Evolutionary conservation across 2,113 vertebrate genomes (phyloP).

Genomic region (Patagioenas fasciata): DNA sequence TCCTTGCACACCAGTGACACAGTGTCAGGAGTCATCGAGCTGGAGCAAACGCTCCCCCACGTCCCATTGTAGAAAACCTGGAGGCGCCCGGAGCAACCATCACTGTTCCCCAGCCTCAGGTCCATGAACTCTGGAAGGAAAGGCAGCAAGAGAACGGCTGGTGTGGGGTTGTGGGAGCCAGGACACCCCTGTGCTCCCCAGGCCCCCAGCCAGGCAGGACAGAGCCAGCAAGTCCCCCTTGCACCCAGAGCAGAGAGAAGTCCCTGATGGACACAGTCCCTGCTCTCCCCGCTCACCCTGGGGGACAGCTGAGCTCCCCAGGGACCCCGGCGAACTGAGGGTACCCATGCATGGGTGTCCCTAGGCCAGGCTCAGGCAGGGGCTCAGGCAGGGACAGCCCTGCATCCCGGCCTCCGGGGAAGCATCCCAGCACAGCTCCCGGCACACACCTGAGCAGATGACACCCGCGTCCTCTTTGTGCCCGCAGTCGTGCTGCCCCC

Average conservation of each 20-base stretch:
- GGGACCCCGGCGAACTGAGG: too few relatives aligned
- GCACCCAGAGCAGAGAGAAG: too few relatives aligned
- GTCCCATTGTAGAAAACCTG: slow-evolving; percentile 17
- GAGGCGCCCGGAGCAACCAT: not conserved
- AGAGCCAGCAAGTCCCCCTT: too few relatives aligned
- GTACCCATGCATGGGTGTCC: too few relatives aligned
- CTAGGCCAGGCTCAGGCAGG: not conserved
- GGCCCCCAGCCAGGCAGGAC: too few relatives aligned
- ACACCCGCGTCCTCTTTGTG: slow-evolving; percentile 31
- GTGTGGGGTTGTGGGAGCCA: too few relatives aligned
- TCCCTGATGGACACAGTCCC: too few relatives aligned
- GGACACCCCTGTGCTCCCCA: too few relatives aligned
- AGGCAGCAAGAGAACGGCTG: not conserved
- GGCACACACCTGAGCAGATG: slow-evolving; percentile 59
- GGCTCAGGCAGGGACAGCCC: too few relatives aligned
- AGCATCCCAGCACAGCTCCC: not conserved
- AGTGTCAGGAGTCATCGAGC: not conserved
- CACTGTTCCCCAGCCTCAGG: not conserved
- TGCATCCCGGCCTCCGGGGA: accelerated
- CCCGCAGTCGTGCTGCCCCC: too few relatives aligned
- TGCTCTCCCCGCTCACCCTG: too few relatives aligned
- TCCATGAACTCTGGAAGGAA: not conserved
- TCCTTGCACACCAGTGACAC: not conserved
- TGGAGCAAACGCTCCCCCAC: slow-evolving; percentile 6
- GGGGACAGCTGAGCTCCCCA: too few relatives aligned